Evolutionary conservation across 2,797 vertebrate species (phyloP).

Genomic region (Eupleurogrammus muticus): DNA sequence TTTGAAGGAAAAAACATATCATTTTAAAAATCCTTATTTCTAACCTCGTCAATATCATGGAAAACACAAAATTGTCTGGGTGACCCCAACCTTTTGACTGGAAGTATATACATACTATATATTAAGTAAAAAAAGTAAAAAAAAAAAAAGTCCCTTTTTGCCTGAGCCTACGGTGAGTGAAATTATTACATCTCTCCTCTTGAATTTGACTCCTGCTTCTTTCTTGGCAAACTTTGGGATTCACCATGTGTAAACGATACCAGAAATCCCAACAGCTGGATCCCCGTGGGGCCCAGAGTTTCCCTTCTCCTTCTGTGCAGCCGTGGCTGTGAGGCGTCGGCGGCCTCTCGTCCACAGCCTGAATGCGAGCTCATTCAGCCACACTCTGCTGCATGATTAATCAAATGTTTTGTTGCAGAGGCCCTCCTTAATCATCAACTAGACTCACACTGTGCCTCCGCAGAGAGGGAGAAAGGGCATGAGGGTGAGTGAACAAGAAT

Average conservation of each 20-base stretch:
- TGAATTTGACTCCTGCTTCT: no score
- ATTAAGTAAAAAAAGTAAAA: no score
- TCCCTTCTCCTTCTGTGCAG: constrained; percentile 21
- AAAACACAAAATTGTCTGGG: no score
- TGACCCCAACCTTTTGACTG: no score
- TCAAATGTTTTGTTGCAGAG: constrained; percentile 70
- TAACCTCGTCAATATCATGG: no score
- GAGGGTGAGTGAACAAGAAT: constrained; percentile 7
- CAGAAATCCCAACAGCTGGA: neutral
- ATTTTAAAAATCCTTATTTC: no score
- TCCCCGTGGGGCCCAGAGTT: constrained; percentile 12
- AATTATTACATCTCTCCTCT: no score
- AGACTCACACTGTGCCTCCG: constrained; percentile 50
- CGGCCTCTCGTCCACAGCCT: constrained; percentile 49
- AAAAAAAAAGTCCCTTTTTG: no score
- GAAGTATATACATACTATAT: no score
- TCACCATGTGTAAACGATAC: neutral
- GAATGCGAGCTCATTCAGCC: constrained; percentile 67
- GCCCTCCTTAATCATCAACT: constrained; percentile 55
- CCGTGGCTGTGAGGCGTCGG: constrained; percentile 35
- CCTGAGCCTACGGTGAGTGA: no score
- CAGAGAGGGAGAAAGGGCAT: constrained; percentile 35
- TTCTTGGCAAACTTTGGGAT: neutral
- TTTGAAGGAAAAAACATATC: no score
- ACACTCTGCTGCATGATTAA: constrained; percentile 69